A percentile compares a stretch with the other conserved stretches of the same genome.
phyloP scores from a whole-genome alignment of 2,888 invertebrate species.

The Cheilosia impressa region DNA sequence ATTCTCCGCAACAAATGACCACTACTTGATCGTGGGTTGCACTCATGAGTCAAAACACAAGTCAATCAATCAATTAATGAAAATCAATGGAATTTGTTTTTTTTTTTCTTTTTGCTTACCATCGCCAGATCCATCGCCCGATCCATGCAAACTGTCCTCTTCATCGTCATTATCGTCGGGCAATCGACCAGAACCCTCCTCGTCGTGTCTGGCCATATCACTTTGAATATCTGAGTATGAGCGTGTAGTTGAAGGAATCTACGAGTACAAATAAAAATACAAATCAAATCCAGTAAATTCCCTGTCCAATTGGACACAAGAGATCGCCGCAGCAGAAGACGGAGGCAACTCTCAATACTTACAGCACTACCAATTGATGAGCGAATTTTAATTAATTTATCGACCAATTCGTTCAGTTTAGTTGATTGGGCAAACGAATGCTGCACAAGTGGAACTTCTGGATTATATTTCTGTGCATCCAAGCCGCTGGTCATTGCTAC shows the following conservation, averaged over 20 bases:
- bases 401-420: constrained; percentile 82
- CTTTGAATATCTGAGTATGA: constrained; percentile 82
- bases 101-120: constrained; percentile 77
- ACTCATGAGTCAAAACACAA: constrained; percentile 48
- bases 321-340: background rate
- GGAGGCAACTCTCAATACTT: constrained; percentile 71
- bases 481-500: constrained; percentile 81
- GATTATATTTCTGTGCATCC: constrained; percentile 83
- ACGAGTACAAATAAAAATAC: constrained; percentile 18
- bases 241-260: constrained; percentile 80
- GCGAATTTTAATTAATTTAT: constrained; percentile 83
- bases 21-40: constrained; percentile 2
- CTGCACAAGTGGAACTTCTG: constrained; percentile 82
- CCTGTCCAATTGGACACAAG: constrained; percentile 27
- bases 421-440: constrained; percentile 79
- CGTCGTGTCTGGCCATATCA: constrained; percentile 82
- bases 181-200: constrained; percentile 81
- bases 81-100: no score
- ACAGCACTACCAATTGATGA: constrained; percentile 82
- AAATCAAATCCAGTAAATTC: constrained; percentile 61
- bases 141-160: constrained; percentile 81
- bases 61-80: constrained; percentile 69
- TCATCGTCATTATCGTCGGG: constrained; percentile 81
- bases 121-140: constrained; percentile 83
- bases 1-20: background rate